A percentile compares a stretch with the other conserved stretches of the same genome.
phyloP scores from a whole-genome alignment of 2,888 invertebrate genomes.

The Zeuzera pyrina region DNA sequence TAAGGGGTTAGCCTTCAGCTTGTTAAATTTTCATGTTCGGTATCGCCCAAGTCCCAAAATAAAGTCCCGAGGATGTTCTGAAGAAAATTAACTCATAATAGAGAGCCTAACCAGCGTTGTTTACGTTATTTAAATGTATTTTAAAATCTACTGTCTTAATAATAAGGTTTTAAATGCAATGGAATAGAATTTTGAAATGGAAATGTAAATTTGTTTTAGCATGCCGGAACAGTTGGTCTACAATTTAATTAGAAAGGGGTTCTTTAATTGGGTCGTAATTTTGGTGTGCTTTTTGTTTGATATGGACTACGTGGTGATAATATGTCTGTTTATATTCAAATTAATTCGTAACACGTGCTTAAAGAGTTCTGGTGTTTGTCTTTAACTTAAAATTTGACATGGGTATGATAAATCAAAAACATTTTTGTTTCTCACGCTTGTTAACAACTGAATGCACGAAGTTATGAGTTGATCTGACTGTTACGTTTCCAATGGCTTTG shows the following conservation, averaged over 20 bases:
- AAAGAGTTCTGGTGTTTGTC: not conserved
- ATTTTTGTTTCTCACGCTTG: too few relatives aligned
- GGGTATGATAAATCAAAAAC: conserved; percentile 1
- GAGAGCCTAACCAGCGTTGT: conserved; percentile 5
- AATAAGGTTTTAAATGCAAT: too few relatives aligned
- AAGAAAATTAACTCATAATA: conserved; percentile 16
- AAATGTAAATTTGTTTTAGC: conserved; percentile 11
- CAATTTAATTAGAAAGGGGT: conserved; percentile 34
- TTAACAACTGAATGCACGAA: too few relatives aligned
- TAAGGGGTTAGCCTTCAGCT: too few relatives aligned
- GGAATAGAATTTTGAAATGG: not conserved
- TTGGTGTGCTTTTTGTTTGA: conserved; percentile 24
- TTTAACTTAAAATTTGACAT: too few relatives aligned
- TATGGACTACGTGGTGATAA: conserved; percentile 11
- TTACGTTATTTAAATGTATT: conserved; percentile 1
- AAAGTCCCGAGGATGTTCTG: conserved; percentile 10
- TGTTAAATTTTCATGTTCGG: too few relatives aligned
- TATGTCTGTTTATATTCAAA: not conserved
- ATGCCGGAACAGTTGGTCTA: conserved; percentile 19
- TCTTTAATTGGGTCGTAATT: conserved; percentile 36
- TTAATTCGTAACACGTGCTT: not conserved
- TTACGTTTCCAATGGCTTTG: conserved; percentile 30
- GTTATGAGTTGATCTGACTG: conserved; percentile 19
- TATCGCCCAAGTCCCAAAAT: too few relatives aligned
- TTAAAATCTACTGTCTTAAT: too few relatives aligned